These are phyloP conservation scores for Cebus imitator DNA, from an alignment of 2,113 vertebrate species.

Conservation along the genomic window DNA sequence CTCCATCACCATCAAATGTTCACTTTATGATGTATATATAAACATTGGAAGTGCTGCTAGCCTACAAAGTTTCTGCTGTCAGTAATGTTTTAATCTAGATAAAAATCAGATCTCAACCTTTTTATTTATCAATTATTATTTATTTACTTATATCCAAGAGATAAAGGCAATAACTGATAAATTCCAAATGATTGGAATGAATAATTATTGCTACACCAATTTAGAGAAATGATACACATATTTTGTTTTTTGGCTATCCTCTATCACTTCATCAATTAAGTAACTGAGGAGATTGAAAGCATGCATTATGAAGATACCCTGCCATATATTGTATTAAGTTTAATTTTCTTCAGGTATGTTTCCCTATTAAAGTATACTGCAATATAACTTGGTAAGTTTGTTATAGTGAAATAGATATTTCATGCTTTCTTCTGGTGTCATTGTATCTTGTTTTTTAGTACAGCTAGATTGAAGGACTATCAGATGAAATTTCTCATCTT, in stretches of 20 bases:
- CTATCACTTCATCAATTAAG: background rate
- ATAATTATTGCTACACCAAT: background rate
- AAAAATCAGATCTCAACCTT: background rate
- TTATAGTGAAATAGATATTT: background rate
- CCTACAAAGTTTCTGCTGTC: background rate
- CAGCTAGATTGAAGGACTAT: background rate
- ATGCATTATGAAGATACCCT: background rate
- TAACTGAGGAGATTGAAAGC: background rate
- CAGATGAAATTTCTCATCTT: background rate
- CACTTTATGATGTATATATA: background rate
- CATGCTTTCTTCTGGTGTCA: background rate
- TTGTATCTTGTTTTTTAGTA: background rate
- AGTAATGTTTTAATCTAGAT: background rate
- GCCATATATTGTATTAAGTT: background rate
- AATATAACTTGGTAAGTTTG: background rate
- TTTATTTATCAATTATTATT: background rate
- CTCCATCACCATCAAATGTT: background rate
- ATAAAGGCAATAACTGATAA: background rate
- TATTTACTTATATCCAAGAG: background rate
- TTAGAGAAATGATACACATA: background rate
- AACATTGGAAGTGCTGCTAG: background rate
- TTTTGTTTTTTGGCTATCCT: background rate
- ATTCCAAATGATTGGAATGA: background rate
- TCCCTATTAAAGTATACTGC: background rate
- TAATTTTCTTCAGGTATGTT: background rate